Conservation (phyloP, 2,797 vertebrate genomes). For the Thunnus albacares region DNA sequence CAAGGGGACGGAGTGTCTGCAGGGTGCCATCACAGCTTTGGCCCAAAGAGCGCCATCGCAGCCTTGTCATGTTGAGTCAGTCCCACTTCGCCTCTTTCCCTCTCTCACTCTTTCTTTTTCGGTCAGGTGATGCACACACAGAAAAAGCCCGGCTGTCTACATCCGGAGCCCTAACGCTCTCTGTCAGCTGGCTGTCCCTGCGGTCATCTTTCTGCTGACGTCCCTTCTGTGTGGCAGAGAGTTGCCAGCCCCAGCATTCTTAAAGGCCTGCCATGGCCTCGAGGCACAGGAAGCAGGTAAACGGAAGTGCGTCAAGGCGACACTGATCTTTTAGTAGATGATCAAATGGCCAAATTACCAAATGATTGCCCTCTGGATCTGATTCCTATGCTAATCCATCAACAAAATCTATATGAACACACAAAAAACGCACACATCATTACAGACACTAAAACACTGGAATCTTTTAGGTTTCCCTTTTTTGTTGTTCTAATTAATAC, state of each 20-base stretch:
- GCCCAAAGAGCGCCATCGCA: constrained; percentile 32
- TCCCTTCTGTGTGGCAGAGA: constrained; percentile 63
- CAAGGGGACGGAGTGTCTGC: constrained; percentile 27
- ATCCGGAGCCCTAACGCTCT: constrained; percentile 69
- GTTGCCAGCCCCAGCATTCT: constrained; percentile 74
- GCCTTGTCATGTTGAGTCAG: constrained; percentile 67
- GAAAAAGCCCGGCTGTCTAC: constrained; percentile 66
- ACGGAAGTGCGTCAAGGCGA: constrained; percentile 27
- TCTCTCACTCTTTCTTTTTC: constrained; percentile 34
- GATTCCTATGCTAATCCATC: constrained; percentile 53
- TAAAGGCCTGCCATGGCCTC: constrained; percentile 72
- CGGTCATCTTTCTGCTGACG: constrained; percentile 81
- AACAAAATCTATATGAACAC: constrained; percentile 58
- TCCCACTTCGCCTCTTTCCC: constrained; percentile 47
- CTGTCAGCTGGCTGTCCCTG: constrained; percentile 81
- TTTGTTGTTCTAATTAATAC: constrained; percentile 86
- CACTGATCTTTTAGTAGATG: constrained; percentile 44
- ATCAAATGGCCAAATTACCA: constrained; percentile 66
- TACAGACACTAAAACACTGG: constrained; percentile 57
- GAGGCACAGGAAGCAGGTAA: constrained; percentile 63
- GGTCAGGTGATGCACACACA: constrained; percentile 62
- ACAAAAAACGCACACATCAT: constrained; percentile 40
- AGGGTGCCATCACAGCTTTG: constrained; percentile 38
- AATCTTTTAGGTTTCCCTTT: constrained; percentile 78
- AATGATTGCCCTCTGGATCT: constrained; percentile 58